Evolutionary conservation across 1,140 invertebrate genomes (phyloP).

Genomic region (Drosophila bifasciata): DNA sequence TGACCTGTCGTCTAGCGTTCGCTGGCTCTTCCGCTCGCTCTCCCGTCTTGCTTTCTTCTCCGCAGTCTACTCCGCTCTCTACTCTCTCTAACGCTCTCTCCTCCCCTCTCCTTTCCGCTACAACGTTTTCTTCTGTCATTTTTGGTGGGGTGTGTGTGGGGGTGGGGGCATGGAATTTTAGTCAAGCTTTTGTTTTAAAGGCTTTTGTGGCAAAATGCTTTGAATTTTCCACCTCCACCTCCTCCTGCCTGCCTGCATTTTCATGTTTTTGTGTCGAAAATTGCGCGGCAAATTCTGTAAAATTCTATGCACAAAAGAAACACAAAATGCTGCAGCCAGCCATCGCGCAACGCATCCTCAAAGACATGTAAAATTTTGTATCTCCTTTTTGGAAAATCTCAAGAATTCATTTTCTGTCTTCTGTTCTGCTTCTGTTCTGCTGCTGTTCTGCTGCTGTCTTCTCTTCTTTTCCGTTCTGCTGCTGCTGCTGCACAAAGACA

Average conservation of each 20-base stretch:
- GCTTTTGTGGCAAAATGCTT: slow-evolving; percentile 59
- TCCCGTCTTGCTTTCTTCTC: too few species aligned
- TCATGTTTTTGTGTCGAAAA: slow-evolving; percentile 63
- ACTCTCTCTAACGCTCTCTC: not conserved
- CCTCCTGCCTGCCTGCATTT: slow-evolving; percentile 56
- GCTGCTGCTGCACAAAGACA: slow-evolving; percentile 7
- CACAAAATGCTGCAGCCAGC: slow-evolving; percentile 44
- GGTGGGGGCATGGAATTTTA: slow-evolving; percentile 27
- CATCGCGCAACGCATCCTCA: slow-evolving; percentile 11
- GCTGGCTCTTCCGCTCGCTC: not conserved
- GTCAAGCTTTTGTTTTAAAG: slow-evolving; percentile 64
- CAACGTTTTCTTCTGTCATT: slow-evolving; percentile 16
- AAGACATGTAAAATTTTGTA: slow-evolving; percentile 34
- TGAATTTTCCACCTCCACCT: slow-evolving; percentile 52
- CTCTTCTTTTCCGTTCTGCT: too few species aligned
- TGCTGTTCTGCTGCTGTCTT: not conserved
- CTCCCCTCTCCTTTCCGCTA: slow-evolving; percentile 1
- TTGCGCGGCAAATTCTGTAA: slow-evolving; percentile 64
- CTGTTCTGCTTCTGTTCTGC: too few species aligned
- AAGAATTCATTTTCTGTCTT: not conserved
- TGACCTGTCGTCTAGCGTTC: slow-evolving; percentile 43
- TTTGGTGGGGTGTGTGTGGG: slow-evolving; percentile 7
- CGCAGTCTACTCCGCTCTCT: not conserved
- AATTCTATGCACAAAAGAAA: slow-evolving; percentile 64
- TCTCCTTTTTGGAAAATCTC: slow-evolving; percentile 25